Evolutionary conservation across 2,888 invertebrate genomes (phyloP), one percentile per base, ranked within the genome.

Genomic region (Eristalis pertinax): DNA sequence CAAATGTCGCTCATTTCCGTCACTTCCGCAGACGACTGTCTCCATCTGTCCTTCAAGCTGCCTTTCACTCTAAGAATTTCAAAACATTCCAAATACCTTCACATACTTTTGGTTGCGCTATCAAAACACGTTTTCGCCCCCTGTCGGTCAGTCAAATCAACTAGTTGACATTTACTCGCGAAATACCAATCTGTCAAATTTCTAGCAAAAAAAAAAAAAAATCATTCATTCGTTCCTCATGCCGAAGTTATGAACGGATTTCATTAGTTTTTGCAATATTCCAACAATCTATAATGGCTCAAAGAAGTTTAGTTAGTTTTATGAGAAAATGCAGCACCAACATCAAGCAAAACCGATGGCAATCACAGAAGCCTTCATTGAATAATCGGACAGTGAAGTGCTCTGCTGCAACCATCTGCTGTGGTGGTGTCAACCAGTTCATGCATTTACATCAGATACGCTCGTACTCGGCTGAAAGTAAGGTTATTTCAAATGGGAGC

Each of bases 381-480:
- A 84, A 75, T 73, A 84, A 80, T 69, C 67, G 50, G 62, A 64
- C 79, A 4, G 2, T 76, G 19, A 87, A 80, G 68, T 56, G 50
- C 50, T 32, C 68, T 10, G 26, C 63, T 32, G 56, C 11, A n/a
- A 22, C 65, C 13, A 24, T 19, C 26, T 58, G 65, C 29, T 50
- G 64, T 56, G 60, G 58, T 19, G 26, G 35, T 82, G 32, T 70
- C 64, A 86, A 50, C 38, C 73, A 82, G 65, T 78, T 82, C 50
- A n/a, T 50, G 50, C 50, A 50, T 50, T 11, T 74, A n/a, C 58
- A 60, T 24, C 86, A 79, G 60, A 50, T 56, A 7, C 83, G 87
- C 50, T 43, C 24, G 24, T 78, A 76, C 72, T 64, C 38, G 24
- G 68, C 84, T n/a, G 79, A 80, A 87, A 87, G 87, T 87, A 87